Evolutionary conservation across 2,797 vertebrate species (phyloP).

Genomic region (Octomys mimax): DNA sequence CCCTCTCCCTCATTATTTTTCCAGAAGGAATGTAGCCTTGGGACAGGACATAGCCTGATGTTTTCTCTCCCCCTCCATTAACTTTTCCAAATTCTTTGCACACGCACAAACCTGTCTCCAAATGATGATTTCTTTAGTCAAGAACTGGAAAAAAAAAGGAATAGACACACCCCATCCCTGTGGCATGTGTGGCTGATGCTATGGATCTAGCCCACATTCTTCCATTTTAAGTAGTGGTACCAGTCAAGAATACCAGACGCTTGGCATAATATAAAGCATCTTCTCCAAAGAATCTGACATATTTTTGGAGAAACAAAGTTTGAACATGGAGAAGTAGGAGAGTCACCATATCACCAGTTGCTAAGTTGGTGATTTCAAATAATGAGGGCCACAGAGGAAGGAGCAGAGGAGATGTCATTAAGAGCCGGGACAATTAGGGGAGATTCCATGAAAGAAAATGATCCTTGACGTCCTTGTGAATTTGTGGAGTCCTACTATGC

Average conservation of each 20-base stretch:
- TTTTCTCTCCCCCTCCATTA: background rate
- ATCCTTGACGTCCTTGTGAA: background rate
- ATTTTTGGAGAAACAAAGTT: background rate
- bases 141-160: background rate
- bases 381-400: background rate
- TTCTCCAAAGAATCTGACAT: constrained; percentile 30
- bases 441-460: background rate
- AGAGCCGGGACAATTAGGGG: background rate
- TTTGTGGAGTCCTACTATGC: background rate
- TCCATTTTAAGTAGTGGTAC: background rate
- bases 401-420: background rate
- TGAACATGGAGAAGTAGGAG: background rate
- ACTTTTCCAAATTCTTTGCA: constrained; percentile 26
- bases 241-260: background rate
- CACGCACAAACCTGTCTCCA: background rate
- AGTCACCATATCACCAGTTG: background rate
- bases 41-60: background rate
- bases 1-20: background rate
- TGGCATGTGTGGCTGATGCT: background rate
- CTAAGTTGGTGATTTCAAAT: background rate
- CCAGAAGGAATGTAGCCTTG: background rate
- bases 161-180: background rate
- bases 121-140: background rate
- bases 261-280: background rate
- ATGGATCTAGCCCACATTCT: background rate